Conservation (phyloP, 2,113 vertebrate genomes). For the Jacana jacana region DNA sequence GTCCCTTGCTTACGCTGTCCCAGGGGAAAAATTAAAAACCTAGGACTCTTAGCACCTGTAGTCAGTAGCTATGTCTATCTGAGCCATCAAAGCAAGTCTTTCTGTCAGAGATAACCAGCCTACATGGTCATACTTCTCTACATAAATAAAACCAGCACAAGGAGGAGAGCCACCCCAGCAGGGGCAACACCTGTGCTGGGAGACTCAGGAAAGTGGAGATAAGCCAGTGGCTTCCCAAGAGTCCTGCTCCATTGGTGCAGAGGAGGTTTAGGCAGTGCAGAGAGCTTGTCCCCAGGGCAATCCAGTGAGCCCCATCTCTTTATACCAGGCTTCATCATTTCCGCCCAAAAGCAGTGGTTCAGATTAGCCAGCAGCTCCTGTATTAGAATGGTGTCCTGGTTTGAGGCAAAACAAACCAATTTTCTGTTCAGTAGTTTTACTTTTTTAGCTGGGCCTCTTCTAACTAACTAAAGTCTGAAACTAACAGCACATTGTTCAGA, state of each 20-base stretch:
- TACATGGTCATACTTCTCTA: fast-evolving
- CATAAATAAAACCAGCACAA: not conserved
- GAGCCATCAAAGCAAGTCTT: not conserved
- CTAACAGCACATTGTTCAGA: no score
- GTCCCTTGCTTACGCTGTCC: not conserved
- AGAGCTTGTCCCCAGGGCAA: not conserved
- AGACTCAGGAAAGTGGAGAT: not conserved
- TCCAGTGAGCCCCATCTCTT: not conserved
- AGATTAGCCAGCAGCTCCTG: not conserved
- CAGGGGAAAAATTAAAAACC: not conserved
- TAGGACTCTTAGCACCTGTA: not conserved
- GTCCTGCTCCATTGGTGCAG: not conserved
- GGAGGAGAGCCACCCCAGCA: not conserved
- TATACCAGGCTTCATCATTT: not conserved
- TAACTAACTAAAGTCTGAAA: no score
- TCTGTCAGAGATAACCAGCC: not conserved
- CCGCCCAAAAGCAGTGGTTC: not conserved
- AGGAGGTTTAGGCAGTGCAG: not conserved
- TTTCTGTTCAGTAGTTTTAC: no score
- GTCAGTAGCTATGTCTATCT: not conserved
- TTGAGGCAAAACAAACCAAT: no score
- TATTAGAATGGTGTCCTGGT: no score
- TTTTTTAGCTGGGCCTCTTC: no score
- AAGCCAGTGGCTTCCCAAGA: not conserved
- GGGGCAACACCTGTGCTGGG: not conserved